Evolutionary conservation across 2,888 invertebrate genomes (phyloP).

Genomic region (Ochropacha duplaris): DNA sequence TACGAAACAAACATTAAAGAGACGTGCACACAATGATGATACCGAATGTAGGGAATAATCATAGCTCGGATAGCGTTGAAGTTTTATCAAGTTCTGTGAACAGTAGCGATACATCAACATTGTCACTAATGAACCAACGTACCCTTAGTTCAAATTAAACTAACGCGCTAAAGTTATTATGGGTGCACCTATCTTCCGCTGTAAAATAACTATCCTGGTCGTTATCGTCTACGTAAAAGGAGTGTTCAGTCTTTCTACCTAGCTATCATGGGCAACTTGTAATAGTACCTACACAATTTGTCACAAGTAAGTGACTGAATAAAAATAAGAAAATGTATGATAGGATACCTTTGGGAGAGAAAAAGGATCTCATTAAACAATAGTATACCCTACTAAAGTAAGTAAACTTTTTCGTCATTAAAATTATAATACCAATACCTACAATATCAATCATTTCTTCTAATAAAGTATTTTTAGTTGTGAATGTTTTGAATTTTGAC

Average conservation of each 20-base stretch:
- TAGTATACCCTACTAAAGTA: not conserved
- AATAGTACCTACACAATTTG: not conserved
- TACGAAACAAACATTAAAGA: constrained; percentile 31
- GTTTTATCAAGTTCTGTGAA: constrained; percentile 12
- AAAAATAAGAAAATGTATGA: not conserved
- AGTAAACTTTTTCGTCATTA: not conserved
- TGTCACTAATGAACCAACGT: constrained; percentile 42
- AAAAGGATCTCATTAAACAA: no score
- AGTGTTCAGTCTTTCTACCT: constrained; percentile 20
- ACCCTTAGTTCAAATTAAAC: constrained; percentile 57
- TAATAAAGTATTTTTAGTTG: not conserved
- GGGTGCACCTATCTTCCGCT: constrained; percentile 53
- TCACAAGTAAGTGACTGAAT: no score
- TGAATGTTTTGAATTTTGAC: not conserved
- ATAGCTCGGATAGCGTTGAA: not conserved
- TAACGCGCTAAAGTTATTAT: constrained; percentile 59
- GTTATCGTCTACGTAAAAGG: constrained; percentile 46
- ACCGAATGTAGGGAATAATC: constrained; percentile 7
- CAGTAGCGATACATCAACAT: constrained; percentile 40
- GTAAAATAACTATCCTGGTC: constrained; percentile 54
- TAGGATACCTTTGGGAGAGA: not conserved
- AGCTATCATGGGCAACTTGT: constrained; percentile 5
- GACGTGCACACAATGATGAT: constrained; percentile 12
- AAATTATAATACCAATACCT: not conserved
- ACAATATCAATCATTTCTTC: no score